phyloP scores from a whole-genome alignment of 64 coral and sea anemone species.

The Astreopora myriophthalma region DNA sequence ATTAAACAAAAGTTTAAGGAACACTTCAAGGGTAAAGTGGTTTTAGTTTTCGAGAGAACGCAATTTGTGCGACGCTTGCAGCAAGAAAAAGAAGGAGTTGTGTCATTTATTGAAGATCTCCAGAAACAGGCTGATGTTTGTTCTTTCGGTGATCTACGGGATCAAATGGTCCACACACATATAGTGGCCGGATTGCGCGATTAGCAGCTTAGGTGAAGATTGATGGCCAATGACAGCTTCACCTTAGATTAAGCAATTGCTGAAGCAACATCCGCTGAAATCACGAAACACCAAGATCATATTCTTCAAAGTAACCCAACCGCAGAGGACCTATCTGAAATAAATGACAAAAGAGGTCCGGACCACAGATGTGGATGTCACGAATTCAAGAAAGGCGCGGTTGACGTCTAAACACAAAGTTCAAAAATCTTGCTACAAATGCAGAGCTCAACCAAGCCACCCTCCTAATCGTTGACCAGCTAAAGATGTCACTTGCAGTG shows the following conservation, averaged over 20 bases:
- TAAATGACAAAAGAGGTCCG: not conserved
- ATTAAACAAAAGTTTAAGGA: slow-evolving; percentile 35
- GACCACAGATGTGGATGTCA: not conserved
- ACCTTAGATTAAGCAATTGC: not conserved
- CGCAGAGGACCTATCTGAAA: not conserved
- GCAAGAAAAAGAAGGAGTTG: slow-evolving; percentile 33
- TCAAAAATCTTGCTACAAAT: not conserved
- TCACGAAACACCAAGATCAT: not conserved
- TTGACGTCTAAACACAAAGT: not conserved
- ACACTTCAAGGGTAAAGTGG: slow-evolving; percentile 27
- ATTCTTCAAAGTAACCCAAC: not conserved
- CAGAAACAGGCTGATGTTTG: slow-evolving; percentile 4
- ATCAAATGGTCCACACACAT: slow-evolving; percentile 19
- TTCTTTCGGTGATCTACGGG: slow-evolving; percentile 32
- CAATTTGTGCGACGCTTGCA: slow-evolving; percentile 8
- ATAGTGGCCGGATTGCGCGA: not conserved
- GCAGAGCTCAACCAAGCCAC: not conserved
- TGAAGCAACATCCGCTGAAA: not conserved
- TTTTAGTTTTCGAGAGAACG: slow-evolving; percentile 5
- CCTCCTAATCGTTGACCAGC: not conserved
- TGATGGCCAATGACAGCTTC: slow-evolving; percentile 1
- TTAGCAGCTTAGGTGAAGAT: not conserved
- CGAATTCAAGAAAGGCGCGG: not conserved
- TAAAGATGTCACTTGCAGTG: not conserved
- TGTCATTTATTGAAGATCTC: slow-evolving; percentile 33